These are phyloP conservation scores for Berghia stephanieae DNA, from an alignment of 1,140 invertebrate species.

Conservation along the genomic window DNA sequence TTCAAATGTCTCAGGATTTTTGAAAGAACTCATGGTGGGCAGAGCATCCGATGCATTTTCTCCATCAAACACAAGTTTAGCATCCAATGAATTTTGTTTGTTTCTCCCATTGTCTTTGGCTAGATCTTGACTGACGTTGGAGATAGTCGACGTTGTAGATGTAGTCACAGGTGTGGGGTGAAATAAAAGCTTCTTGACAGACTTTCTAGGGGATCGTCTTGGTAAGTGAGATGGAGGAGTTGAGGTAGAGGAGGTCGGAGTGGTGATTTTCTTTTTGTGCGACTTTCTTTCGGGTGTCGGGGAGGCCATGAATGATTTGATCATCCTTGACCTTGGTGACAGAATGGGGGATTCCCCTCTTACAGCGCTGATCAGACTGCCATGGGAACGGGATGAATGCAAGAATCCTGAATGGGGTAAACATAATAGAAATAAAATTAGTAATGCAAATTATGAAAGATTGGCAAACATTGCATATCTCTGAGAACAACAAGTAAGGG, in stretches of 20 bases:
- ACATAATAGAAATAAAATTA: neutral
- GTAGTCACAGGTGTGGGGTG: neutral
- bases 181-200: constrained; percentile 25
- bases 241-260: neutral
- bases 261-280: neutral
- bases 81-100: no score
- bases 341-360: constrained; percentile 20
- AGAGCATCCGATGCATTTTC: constrained; percentile 30
- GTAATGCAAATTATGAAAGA: no score
- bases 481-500: no score
- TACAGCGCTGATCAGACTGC: constrained; percentile 26
- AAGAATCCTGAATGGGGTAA: no score
- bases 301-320: constrained; percentile 17
- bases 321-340: constrained; percentile 10
- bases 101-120: no score
- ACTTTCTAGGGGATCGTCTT: constrained; percentile 19
- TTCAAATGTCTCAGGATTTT: no score
- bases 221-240: no score
- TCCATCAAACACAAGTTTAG: constrained; percentile 27
- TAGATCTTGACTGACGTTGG: no score
- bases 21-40: no score
- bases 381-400: no score
- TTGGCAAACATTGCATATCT: no score
- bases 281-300: constrained; percentile 14
- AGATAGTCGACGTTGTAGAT: no score